phyloP scores from a whole-genome alignment of 1,140 invertebrate species.

The Saccostrea cuccullata region DNA sequence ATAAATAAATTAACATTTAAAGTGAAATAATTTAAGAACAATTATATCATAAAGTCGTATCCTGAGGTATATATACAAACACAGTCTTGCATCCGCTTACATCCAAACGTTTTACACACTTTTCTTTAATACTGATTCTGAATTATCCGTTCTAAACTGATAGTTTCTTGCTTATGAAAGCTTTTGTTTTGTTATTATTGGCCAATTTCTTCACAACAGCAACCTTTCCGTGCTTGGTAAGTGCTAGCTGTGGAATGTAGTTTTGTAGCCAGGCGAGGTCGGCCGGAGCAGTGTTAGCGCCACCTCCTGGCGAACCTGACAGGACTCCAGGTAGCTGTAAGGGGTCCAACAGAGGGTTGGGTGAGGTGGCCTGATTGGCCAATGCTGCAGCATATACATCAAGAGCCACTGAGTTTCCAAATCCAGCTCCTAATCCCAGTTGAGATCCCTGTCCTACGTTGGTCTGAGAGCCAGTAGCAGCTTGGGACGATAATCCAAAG shows the following conservation, averaged over 20 bases:
- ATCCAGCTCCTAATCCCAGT: not conserved
- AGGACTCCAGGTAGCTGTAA: not conserved
- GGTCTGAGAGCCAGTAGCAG: not conserved
- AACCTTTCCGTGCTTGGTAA: not conserved
- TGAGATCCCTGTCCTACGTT: not conserved
- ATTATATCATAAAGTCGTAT: not conserved
- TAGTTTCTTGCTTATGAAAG: not conserved
- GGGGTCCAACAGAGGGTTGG: not conserved
- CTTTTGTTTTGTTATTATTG: not conserved
- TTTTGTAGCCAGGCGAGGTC: conserved; percentile 1
- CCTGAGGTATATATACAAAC: conserved; percentile 18
- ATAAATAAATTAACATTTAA: conserved; percentile 4
- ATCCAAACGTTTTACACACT: not conserved
- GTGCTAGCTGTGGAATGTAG: conserved; percentile 2
- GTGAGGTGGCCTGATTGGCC: not conserved
- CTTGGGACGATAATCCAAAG: not conserved
- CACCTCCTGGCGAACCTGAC: not conserved
- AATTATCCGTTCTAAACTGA: not conserved
- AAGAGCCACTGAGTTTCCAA: conserved; percentile 12
- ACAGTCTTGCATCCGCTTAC: conserved; percentile 5
- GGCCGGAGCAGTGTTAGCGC: not conserved
- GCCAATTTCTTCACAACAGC: not conserved
- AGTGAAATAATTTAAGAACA: conserved; percentile 14
- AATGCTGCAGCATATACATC: conserved; percentile 13
- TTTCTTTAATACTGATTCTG: not conserved